phyloP scores from a whole-genome alignment of 2,888 invertebrate species.

The Dasypolia templi region DNA sequence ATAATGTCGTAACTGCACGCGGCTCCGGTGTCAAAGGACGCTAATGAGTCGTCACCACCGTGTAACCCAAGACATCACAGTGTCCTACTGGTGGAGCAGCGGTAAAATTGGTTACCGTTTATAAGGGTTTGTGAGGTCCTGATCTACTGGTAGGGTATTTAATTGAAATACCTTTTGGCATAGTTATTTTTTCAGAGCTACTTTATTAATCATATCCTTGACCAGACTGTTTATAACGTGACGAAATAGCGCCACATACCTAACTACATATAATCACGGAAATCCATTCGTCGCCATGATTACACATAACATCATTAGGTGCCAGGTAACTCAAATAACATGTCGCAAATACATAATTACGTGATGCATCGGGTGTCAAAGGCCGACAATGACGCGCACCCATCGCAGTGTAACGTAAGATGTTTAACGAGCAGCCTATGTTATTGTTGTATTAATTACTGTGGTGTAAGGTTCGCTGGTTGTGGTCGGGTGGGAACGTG shows the following conservation, averaged over 20 bases:
- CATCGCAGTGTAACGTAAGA: conserved; percentile 62
- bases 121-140: not conserved
- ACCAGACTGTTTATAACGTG: too few relatives aligned
- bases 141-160: not conserved
- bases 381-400: conserved; percentile 66
- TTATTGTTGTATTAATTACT: conserved; percentile 54
- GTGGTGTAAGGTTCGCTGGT: conserved; percentile 10
- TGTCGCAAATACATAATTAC: conserved; percentile 47
- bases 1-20: conserved; percentile 52
- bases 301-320: conserved; percentile 37
- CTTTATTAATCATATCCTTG: not conserved
- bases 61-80: conserved; percentile 50
- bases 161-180: not conserved
- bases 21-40: conserved; percentile 55
- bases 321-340: conserved; percentile 38
- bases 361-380: conserved; percentile 68
- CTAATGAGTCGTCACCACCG: conserved; percentile 59
- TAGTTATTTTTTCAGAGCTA: not conserved
- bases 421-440: conserved; percentile 50
- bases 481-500: not conserved
- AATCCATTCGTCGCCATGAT: not conserved
- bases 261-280: not conserved
- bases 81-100: conserved; percentile 37
- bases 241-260: not conserved
- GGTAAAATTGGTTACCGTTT: conserved; percentile 25